phyloP scores from a whole-genome alignment of 2,797 vertebrate species.

The Cuniculus paca region DNA sequence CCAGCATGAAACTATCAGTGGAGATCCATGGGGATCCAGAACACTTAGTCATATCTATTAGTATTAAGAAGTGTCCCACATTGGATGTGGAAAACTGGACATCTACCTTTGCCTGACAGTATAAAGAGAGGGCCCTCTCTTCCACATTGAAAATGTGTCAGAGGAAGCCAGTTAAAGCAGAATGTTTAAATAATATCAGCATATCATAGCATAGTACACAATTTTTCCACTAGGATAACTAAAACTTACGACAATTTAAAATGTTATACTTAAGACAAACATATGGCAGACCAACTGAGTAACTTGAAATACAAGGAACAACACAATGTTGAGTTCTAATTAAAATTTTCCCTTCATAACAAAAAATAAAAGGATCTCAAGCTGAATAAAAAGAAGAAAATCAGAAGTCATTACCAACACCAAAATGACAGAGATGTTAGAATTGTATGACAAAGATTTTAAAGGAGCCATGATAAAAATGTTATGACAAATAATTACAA shows the following conservation, averaged over 20 bases:
- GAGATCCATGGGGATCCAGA: not conserved
- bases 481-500: not conserved
- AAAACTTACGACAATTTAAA: not conserved
- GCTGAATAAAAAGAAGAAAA: constrained; percentile 1
- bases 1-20: not conserved
- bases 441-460: not conserved
- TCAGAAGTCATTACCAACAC: not conserved
- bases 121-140: not conserved
- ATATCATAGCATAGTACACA: not conserved
- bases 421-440: not conserved
- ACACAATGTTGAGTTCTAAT: not conserved
- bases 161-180: not conserved
- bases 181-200: not conserved
- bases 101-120: not conserved
- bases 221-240: not conserved
- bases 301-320: not conserved
- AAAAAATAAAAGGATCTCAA: not conserved
- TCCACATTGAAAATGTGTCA: not conserved
- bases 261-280: not conserved
- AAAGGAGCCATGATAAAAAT: not conserved
- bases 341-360: not conserved
- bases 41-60: not conserved
- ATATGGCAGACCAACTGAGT: not conserved
- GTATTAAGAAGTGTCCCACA: not conserved
- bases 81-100: not conserved